Base-by-base conservation (phyloP, 2,888 invertebrate genomes). In the Hetaerina titia region DNA sequence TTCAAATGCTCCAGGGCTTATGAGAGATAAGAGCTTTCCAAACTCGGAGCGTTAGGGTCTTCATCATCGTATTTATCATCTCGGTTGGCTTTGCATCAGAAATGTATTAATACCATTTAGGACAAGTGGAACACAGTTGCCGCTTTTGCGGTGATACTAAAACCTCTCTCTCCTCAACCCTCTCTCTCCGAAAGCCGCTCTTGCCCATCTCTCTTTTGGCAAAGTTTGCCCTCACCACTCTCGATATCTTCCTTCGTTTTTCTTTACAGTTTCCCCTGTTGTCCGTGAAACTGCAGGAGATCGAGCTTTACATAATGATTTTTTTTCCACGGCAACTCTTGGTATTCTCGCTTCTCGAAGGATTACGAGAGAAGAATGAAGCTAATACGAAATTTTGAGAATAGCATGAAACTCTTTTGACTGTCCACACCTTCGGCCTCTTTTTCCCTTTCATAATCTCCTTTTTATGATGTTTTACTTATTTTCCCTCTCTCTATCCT, bases 31-130 rank as follows among this genome's bases (percentile, higher is more conserved):
- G 89, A 56, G 89, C 89, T 58, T 19, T 89, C 58, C 57, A 58
- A 89, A 89, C 89, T 89, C 89, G 22, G 81, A n/a, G n/a, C 57
- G 89, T 89, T 58, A 58, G 81, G 58, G 58, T 89, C 89, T 89
- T 58, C 56, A 58, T 89, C 89, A 58, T 58, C 89, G 22, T 89
- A 89, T 89, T 89, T 58, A 89, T 89, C 89, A 89, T 58, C n/a
- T 56, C 58, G 69, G 81, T 25, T 31, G 89, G 89, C 57, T 89
- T 89, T 89, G 89, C 89, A 89, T 89, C 58, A 89, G 89, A 92
- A 69, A 57, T 74, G 25, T 45, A 74, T 64, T 45, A 92, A 92
- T 92, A 69, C 92, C 64, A 74, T 92, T 92, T 92, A 56, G 56
- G 92, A 69, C 56, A 56, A 64, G 45, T 69, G 92, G 69, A 56